Base-by-base conservation (phyloP, 2,113 vertebrate genomes). In the Polypterus senegalus region DNA sequence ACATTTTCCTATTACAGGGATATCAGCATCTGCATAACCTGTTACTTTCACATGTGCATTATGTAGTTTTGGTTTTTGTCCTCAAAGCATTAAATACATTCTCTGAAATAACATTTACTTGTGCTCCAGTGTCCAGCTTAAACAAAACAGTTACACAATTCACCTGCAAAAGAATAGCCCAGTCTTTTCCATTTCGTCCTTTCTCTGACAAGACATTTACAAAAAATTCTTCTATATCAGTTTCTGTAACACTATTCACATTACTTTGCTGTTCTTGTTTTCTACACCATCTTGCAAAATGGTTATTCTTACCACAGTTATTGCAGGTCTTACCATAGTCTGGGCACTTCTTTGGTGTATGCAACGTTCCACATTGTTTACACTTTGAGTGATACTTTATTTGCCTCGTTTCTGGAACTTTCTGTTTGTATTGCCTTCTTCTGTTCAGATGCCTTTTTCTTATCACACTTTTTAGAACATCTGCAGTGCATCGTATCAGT, bases 1-100 rank as follows among this genome's bases (percentile, higher is more conserved):
- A 27, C 59, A 60, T 60, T 60, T 49, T 49, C 47, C 59, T 60
- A 49, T 60, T 8, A 49, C 48, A 4, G 59, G 47, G 48, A 49
- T 60, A 7, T 9, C 48, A 4, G 10, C 46, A 3, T 8, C 47
- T 9, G 59, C 4, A 49, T 60, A 49, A 5, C 47, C 47, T 7
- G 9, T 60, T 2, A 49, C 59, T 60, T 49, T 60, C 45, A 60
- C n/a, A 27, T 49, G 48, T 8, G 5, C 47, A 5, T 49, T 27
- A 60, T 49, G 47, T 5, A 49, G 9, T 27, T 27, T 60, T 27
- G 27, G 27, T 27, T 27, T 27, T 27, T 27, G 27, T 1, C 27
- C 27, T 27, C 27, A 27, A 27, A 27, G 27, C 27, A 27, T 27
- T 27, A 27, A n/a, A 60, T 3, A 49, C 59, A 9, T 47, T 59